Evolutionary conservation across 2,113 vertebrate species (phyloP), one percentile per base, ranked within the genome.

Genomic region (Callaeas wilsoni): DNA sequence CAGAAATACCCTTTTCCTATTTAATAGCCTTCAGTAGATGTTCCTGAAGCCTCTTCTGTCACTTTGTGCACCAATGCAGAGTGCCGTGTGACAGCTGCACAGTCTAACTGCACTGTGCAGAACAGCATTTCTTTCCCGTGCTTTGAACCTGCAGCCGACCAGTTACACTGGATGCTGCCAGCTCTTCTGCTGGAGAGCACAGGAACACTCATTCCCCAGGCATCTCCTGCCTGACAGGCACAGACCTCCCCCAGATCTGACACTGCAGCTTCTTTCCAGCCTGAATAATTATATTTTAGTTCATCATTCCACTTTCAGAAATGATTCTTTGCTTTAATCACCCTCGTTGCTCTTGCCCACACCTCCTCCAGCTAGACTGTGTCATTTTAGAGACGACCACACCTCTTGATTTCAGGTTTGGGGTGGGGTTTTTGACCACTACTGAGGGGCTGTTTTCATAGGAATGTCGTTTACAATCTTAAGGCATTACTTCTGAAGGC

Each of bases 251-350:
- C 16, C n/a, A 12, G 0, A 47, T 4, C 39, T 55, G 50, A 29
- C 63, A 32, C 33, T 26, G 20, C 15, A 75, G 62, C 22, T 25
- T 27, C 63, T 47, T 32, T n/a, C 17, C 44, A 90, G n/a, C 13
- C 57, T 46, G 20, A 64, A 63, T 10, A 90, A 47, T 7, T 0
- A 0, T 1, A 41, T 0, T 2, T 1, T 1, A 70, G 17, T 11
- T 23, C 62, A 53, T 37, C 37, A 35, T 16, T 52, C 5, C 1
- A 3, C 53, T 64, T 76, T 4, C 68, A 91, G 32, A 52, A 69
- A 16, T 17, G 16, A 44, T 52, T 32, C 30, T 42, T 22, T n/a
- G 30, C 32, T 91, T 86, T 52, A 49, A 52, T 41, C 25, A 41
- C 6, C 4, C 9, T 21, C 10, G 7, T 19, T 16, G 3, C 42